Percentiles rank a stretch among this genome's conserved stretches.
Conservation (phyloP, 2,797 vertebrate species). For the Propithecus deckenii region DNA sequence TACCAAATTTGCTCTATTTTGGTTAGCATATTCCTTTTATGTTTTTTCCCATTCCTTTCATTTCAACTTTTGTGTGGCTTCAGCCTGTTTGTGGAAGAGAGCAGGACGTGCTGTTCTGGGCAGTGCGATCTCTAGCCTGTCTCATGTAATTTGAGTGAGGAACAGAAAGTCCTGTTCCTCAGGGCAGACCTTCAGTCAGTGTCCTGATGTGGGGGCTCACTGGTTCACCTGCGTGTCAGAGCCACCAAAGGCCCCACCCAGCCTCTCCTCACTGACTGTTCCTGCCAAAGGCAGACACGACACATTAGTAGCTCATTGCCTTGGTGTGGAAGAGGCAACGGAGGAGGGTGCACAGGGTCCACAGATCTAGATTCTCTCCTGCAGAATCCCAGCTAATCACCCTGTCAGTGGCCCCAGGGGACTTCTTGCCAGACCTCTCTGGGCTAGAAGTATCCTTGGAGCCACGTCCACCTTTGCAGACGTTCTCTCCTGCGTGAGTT, state of each 20-base stretch:
- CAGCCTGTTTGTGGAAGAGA: background rate
- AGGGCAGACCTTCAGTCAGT: background rate
- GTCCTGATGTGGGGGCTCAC: background rate
- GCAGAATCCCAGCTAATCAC: background rate
- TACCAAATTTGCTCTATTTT: conserved; percentile 49
- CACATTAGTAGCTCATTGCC: background rate
- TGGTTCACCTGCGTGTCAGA: background rate
- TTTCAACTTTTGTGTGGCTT: conserved; percentile 45
- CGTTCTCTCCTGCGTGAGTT: background rate
- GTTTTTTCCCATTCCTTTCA: conserved; percentile 59
- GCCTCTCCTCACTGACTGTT: background rate
- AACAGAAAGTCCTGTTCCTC: conserved; percentile 16
- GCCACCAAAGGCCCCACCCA: background rate
- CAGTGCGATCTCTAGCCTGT: conserved; percentile 33
- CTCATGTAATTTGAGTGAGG: background rate
- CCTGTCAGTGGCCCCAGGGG: background rate
- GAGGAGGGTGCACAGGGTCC: background rate
- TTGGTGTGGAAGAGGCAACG: background rate
- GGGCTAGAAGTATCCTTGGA: background rate
- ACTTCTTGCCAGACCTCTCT: background rate
- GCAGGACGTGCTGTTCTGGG: conserved; percentile 35
- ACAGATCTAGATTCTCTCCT: background rate
- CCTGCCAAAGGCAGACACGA: background rate
- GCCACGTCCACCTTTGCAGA: background rate
- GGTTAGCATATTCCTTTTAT: conserved; percentile 52